Conservation (phyloP, 2,797 vertebrate species). For the Rhabdomys pumilio region DNA sequence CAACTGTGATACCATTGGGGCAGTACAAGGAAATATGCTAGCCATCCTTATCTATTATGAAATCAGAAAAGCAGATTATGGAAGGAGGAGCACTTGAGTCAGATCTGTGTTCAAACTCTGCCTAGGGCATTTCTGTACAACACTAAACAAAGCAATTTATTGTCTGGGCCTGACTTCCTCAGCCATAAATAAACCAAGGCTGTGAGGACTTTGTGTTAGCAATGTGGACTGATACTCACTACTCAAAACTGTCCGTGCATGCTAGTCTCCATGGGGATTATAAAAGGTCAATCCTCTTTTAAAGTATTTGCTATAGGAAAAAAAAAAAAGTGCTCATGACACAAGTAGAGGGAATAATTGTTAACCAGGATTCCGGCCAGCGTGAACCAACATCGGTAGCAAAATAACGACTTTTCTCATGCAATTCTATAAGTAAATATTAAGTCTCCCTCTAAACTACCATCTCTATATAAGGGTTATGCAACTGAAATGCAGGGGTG, state of each 20-base stretch:
- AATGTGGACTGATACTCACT: neutral
- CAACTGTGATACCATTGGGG: neutral
- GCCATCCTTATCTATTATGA: neutral
- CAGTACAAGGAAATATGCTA: neutral
- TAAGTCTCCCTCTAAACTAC: conserved; percentile 49
- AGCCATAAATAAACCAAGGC: neutral
- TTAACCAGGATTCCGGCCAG: conserved; percentile 55
- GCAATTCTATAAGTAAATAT: conserved; percentile 49
- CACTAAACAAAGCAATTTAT: neutral
- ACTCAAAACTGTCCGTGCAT: neutral
- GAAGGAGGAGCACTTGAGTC: neutral
- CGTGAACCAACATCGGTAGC: neutral
- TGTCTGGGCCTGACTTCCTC: neutral
- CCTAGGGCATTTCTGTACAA: neutral
- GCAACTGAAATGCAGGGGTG: conserved; percentile 68
- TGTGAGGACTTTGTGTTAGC: neutral
- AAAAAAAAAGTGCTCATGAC: conserved; percentile 1
- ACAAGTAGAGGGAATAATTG: neutral
- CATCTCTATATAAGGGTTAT: conserved; percentile 43
- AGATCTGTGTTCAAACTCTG: neutral
- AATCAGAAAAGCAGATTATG: neutral
- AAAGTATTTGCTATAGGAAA: neutral
- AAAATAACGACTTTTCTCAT: conserved; percentile 45
- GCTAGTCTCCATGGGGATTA: neutral
- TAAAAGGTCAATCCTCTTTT: neutral